phyloP scores from a whole-genome alignment of 2,797 vertebrate genomes.

The Siniperca undulata region DNA sequence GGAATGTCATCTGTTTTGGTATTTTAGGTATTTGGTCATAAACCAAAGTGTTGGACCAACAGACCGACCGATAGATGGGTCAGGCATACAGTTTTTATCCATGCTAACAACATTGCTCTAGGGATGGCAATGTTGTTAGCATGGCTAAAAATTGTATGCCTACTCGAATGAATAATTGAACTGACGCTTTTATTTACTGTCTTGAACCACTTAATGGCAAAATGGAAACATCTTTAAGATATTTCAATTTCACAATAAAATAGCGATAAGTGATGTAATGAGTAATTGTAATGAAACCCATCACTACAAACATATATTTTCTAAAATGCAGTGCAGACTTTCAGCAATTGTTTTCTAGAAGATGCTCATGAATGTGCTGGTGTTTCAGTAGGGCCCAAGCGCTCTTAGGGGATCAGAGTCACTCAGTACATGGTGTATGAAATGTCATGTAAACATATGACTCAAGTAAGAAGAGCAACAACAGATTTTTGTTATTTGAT shows the following conservation, averaged over 20 bases:
- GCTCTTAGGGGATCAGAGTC: conserved; percentile 17
- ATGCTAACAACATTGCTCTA: no score
- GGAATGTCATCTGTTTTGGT: not conserved
- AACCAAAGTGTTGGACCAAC: not conserved
- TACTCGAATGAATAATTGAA: conserved; percentile 27
- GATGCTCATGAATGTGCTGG: conserved; percentile 7
- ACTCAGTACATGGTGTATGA: conserved; percentile 19
- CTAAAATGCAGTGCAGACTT: conserved; percentile 19
- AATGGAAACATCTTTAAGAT: conserved; percentile 32
- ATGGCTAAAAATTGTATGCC: not conserved
- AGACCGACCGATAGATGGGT: not conserved
- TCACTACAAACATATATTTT: conserved; percentile 33
- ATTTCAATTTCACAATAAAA: conserved; percentile 21
- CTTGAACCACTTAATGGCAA: conserved; percentile 25
- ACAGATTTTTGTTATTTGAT: conserved; percentile 35
- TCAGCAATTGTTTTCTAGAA: not conserved
- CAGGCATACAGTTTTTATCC: no score
- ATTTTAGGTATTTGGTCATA: not conserved
- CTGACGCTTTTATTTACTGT: conserved; percentile 20
- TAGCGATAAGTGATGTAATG: not conserved
- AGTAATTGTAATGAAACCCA: conserved; percentile 7
- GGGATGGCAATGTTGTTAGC: not conserved
- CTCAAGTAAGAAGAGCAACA: conserved; percentile 23
- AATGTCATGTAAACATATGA: conserved; percentile 49
- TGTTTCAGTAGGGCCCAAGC: conserved; percentile 15